Conservation (phyloP, 2,113 vertebrate species). For the Vidua macroura region DNA sequence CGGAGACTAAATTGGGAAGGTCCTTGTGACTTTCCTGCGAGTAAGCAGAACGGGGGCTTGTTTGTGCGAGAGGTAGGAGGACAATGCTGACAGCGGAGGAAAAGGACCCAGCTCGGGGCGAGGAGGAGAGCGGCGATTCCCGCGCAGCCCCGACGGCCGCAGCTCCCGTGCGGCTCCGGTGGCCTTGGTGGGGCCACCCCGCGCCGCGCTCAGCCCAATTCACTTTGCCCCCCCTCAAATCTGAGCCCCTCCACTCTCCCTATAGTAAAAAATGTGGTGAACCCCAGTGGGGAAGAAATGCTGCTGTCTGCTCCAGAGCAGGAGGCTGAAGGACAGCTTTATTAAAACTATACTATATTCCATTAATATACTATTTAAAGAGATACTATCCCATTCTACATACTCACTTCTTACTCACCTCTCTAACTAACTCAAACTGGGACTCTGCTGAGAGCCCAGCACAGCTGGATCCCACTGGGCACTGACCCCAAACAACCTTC, state of each 20-base stretch:
- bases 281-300: no score
- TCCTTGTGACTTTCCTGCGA: conserved; percentile 70
- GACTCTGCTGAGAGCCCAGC: no score
- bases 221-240: accelerated
- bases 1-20: conserved; percentile 73
- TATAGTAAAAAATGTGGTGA: no score
- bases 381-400: no score
- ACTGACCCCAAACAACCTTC: no score
- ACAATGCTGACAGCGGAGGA: conserved; percentile 71
- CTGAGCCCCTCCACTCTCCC: accelerated
- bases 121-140: neutral
- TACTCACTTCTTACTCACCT: no score
- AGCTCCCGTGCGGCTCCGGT: neutral
- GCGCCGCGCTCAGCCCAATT: accelerated
- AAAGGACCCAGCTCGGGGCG: conserved; percentile 39
- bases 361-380: no score
- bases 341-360: no score
- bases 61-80: conserved; percentile 53
- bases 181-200: accelerated
- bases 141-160: neutral
- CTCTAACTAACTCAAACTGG: no score
- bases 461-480: no score
- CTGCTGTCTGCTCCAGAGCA: no score
- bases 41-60: conserved; percentile 68
- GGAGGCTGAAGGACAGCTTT: no score